phyloP scores from a whole-genome alignment of 2,113 vertebrate genomes.

The Anguilla japonica region DNA sequence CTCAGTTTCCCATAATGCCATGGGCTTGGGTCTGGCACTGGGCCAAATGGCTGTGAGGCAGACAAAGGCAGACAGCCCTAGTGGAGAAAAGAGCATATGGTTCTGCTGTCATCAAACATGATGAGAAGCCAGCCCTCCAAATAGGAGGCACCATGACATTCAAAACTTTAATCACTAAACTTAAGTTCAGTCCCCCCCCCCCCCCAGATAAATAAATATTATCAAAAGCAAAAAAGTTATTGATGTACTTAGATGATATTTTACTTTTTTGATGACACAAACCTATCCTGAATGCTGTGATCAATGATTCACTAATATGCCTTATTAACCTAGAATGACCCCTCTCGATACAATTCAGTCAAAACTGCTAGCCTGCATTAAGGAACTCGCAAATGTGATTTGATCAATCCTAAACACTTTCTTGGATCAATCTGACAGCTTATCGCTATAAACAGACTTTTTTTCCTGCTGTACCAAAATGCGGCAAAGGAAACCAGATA shows the following conservation, averaged over 20 bases:
- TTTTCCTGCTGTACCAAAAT: too few relatives aligned
- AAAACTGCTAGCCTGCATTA: too few relatives aligned
- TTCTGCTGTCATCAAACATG: constrained; percentile 51
- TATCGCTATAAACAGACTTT: too few relatives aligned
- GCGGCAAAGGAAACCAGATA: too few relatives aligned
- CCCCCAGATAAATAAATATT: constrained; percentile 38
- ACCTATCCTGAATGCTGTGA: background rate
- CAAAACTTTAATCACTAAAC: constrained; percentile 49
- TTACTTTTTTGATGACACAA: too few relatives aligned
- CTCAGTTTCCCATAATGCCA: constrained; percentile 2
- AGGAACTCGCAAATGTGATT: too few relatives aligned
- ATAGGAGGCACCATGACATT: constrained; percentile 55
- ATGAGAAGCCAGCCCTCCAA: constrained; percentile 55
- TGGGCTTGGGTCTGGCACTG: constrained; percentile 24
- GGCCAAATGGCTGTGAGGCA: constrained; percentile 37
- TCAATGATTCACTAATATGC: background rate
- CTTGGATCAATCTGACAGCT: too few relatives aligned
- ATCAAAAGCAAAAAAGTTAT: constrained; percentile 17
- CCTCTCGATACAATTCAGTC: too few relatives aligned
- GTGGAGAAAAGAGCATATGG: constrained; percentile 37
- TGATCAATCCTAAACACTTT: too few relatives aligned
- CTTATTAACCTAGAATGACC: background rate
- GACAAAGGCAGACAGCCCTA: constrained; percentile 63
- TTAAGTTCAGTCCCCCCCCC: constrained; percentile 40
- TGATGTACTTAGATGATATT: too few relatives aligned